These are phyloP conservation scores for Timandra comae DNA, from an alignment of 2,888 invertebrate genomes.

Conservation along the genomic window DNA sequence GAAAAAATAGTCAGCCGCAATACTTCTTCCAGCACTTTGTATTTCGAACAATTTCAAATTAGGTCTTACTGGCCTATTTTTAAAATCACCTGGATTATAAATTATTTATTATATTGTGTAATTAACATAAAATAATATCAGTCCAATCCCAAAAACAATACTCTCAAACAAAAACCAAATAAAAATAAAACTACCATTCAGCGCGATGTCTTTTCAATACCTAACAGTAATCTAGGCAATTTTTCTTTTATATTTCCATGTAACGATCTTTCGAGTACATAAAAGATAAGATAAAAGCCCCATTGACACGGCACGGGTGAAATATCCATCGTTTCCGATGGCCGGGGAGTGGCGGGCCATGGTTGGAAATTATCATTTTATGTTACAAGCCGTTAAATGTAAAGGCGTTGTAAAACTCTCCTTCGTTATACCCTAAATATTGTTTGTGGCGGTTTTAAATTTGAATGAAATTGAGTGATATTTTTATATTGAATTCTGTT, in stretches of 20 bases:
- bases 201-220: slow-evolving; percentile 9
- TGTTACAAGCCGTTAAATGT: slow-evolving; percentile 27
- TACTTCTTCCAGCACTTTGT: no score
- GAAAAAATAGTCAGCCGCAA: no score
- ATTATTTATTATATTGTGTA: no score
- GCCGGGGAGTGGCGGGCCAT: slow-evolving; percentile 27
- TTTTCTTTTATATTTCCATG: slow-evolving; percentile 25
- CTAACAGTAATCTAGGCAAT: slow-evolving; percentile 17
- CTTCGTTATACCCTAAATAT: slow-evolving; percentile 19
- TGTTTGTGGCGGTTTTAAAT: slow-evolving; percentile 13
- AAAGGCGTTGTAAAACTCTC: slow-evolving; percentile 21
- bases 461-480: no score
- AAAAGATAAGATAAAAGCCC: slow-evolving; percentile 32
- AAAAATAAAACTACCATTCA: no score
- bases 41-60: no score
- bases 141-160: no score
- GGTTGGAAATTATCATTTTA: slow-evolving; percentile 39
- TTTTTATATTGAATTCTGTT: no score
- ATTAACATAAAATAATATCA: no score
- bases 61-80: no score
- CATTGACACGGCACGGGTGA: slow-evolving; percentile 19
- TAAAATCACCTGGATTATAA: no score
- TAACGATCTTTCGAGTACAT: slow-evolving; percentile 27
- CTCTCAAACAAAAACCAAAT: no score
- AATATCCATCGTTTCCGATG: slow-evolving; percentile 24